Evolutionary conservation across 2,797 vertebrate species (phyloP).

Genomic region (Aeoliscus strigatus): DNA sequence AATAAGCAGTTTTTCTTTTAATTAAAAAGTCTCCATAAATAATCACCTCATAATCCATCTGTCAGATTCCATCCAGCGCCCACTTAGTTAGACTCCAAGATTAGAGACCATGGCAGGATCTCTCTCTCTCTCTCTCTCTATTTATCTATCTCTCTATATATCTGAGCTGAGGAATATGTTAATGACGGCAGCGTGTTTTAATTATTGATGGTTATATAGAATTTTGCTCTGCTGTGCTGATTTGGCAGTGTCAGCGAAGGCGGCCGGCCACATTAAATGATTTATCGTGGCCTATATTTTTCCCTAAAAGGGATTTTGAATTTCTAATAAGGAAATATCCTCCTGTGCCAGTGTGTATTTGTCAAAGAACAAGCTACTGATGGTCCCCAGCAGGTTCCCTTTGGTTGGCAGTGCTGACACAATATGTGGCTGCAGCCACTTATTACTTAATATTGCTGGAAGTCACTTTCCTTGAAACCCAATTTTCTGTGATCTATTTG

Average conservation of each 20-base stretch:
- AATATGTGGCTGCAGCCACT: constrained; percentile 30
- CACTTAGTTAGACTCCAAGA: constrained; percentile 63
- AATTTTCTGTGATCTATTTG: constrained; percentile 50
- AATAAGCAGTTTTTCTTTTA: constrained; percentile 81
- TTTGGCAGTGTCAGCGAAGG: constrained; percentile 66
- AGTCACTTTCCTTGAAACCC: constrained; percentile 63
- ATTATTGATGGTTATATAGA: constrained; percentile 76
- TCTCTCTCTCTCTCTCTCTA: no score
- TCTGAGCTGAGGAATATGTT: constrained; percentile 57
- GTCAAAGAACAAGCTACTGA: constrained; percentile 52
- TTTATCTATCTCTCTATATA: constrained; percentile 14
- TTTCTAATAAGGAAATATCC: constrained; percentile 72
- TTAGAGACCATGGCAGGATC: no score
- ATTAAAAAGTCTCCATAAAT: constrained; percentile 81
- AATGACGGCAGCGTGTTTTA: constrained; percentile 67
- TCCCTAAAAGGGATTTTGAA: constrained; percentile 68
- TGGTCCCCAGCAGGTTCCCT: constrained; percentile 53
- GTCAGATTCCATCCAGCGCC: constrained; percentile 74
- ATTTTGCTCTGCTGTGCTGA: constrained; percentile 66
- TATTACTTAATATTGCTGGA: constrained; percentile 55
- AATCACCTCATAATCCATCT: constrained; percentile 79
- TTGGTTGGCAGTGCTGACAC: constrained; percentile 38
- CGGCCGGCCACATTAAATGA: constrained; percentile 61
- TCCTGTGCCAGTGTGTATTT: constrained; percentile 61
- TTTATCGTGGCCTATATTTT: constrained; percentile 71